Percentiles rank a stretch among this genome's conserved stretches.
Evolutionary conservation across 2,113 vertebrate species (phyloP).

Genomic region (Tautogolabrus adspersus): DNA sequence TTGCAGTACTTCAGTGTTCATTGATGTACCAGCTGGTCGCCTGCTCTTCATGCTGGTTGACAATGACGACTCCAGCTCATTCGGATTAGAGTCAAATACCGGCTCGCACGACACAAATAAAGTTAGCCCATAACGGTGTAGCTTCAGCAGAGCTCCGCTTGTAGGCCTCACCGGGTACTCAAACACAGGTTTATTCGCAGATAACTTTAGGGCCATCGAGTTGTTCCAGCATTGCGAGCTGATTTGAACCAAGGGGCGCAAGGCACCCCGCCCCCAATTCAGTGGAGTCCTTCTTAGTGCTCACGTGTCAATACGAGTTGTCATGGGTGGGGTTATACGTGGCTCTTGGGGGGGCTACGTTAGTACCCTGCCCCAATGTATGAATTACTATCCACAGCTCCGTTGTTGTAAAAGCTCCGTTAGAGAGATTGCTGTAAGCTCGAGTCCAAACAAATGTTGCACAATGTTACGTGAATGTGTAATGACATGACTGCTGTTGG

Average conservation of each 20-base stretch:
- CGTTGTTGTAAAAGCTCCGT: background rate
- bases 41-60: background rate
- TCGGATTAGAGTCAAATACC: constrained; percentile 14
- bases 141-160: background rate
- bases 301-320: constrained; percentile 70
- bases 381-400: background rate
- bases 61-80: background rate
- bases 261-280: constrained; percentile 20
- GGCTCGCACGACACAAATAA: constrained; percentile 5
- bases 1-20: background rate
- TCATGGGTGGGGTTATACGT: constrained; percentile 60
- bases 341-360: constrained; percentile 34
- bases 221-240: background rate
- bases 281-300: constrained; percentile 34
- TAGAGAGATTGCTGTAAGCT: background rate
- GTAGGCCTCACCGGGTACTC: background rate
- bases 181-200: background rate
- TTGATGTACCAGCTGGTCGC: background rate
- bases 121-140: background rate
- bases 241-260: background rate
- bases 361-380: background rate
- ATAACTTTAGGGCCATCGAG: background rate
- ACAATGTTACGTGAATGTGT: background rate
- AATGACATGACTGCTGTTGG: too few relatives aligned
- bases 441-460: background rate